These are phyloP conservation scores for Narcine bancroftii DNA, from an alignment of 2,113 vertebrate genomes.

Conservation along the genomic window DNA sequence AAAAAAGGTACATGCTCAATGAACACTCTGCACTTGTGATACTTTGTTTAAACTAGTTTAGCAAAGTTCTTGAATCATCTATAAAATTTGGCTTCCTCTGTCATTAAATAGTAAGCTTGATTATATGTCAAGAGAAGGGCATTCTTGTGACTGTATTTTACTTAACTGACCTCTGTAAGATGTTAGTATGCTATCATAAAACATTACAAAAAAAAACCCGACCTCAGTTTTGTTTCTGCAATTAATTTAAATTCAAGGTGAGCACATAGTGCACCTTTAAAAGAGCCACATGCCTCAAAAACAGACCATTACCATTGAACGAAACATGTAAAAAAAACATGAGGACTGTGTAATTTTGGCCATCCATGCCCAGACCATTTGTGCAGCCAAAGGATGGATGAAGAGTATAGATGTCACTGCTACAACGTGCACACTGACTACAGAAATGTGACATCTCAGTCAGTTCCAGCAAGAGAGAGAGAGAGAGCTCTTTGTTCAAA, in stretches of 20 bases:
- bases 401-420: slow-evolving; percentile 39
- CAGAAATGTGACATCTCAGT: slow-evolving; percentile 47
- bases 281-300: slow-evolving; percentile 55
- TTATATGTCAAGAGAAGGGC: slow-evolving; percentile 54
- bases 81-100: slow-evolving; percentile 53
- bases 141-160: slow-evolving; percentile 51
- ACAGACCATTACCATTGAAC: slow-evolving; percentile 57
- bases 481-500: not conserved
- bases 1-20: slow-evolving; percentile 66
- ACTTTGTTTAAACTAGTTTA: slow-evolving; percentile 56
- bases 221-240: slow-evolving; percentile 41
- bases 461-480: slow-evolving; percentile 30
- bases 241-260: slow-evolving; percentile 49
- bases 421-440: slow-evolving; percentile 52
- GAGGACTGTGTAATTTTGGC: slow-evolving; percentile 28
- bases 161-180: slow-evolving; percentile 52
- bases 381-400: slow-evolving; percentile 47
- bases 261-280: slow-evolving; percentile 55
- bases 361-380: slow-evolving; percentile 43
- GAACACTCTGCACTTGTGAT: slow-evolving; percentile 59
- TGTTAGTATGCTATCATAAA: slow-evolving; percentile 50
- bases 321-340: slow-evolving; percentile 38
- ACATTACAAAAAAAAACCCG: slow-evolving; percentile 41
- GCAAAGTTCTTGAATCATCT: slow-evolving; percentile 54
- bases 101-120: slow-evolving; percentile 52